Conservation (phyloP, 2,888 invertebrate species). For the Sinopyrophorus schimmeli region DNA sequence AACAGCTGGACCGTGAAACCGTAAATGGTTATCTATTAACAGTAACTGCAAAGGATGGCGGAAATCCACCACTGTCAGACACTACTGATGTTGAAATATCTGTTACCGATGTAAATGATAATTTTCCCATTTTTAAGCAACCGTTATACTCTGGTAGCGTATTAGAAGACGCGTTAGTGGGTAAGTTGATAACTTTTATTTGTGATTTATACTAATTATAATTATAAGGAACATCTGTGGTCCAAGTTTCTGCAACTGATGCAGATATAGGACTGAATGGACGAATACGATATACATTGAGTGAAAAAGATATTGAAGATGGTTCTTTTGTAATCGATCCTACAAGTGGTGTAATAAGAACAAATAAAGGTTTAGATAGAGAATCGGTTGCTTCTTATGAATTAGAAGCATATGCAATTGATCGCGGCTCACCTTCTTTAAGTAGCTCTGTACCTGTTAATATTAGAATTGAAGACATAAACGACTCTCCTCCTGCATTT, state of each 20-base stretch:
- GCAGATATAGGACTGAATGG: constrained; percentile 87
- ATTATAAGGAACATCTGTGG: constrained; percentile 67
- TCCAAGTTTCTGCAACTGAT: constrained; percentile 80
- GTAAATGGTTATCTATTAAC: constrained; percentile 81
- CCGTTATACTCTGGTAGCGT: constrained; percentile 81
- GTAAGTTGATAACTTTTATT: constrained; percentile 45
- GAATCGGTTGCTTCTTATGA: constrained; percentile 87
- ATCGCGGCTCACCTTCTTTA: constrained; percentile 71
- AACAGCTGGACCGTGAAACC: constrained; percentile 82
- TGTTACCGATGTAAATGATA: constrained; percentile 95
- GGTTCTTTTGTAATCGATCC: constrained; percentile 92
- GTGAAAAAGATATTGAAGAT: constrained; percentile 75
- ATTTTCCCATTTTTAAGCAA: constrained; percentile 84
- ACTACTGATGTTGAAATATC: constrained; percentile 95
- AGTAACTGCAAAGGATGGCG: constrained; percentile 92
- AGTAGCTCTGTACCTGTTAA: constrained; percentile 68
- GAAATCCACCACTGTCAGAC: constrained; percentile 86
- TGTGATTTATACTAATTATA: background rate
- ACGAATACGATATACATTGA: constrained; percentile 77
- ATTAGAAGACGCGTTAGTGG: constrained; percentile 85
- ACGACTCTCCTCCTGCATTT: constrained; percentile 89
- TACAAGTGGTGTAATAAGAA: constrained; percentile 88
- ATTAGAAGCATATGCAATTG: constrained; percentile 84
- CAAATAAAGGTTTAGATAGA: constrained; percentile 86
- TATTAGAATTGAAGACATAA: constrained; percentile 84